Evolutionary conservation across 2,888 invertebrate species (phyloP), one percentile per base, ranked within the genome.

Genomic region (Nomada hirtipes): DNA sequence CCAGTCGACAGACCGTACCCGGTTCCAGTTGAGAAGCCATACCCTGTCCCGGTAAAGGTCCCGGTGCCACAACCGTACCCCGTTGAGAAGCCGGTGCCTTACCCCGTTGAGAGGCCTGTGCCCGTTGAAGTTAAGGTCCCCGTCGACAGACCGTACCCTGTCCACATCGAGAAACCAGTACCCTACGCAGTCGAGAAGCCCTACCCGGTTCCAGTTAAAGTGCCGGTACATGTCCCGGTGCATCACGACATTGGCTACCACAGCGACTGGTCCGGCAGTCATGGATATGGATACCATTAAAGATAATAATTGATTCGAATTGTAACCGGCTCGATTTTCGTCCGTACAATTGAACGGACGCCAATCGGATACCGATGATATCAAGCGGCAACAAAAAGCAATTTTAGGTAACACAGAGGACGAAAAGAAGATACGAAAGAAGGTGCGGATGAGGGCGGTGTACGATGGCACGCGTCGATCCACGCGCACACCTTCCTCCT

Each of bases 161-260:
- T 96, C 10, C 93, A 94, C 76, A 93, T 95, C 4, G 94, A 95
- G 70, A 95, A 93, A 88, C 95, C 95, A 52, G 94, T 94, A 79
- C 94, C 95, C 94, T 95, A 95, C 93, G 96, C 96, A 72, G 96
- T 96, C 57, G 95, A 96, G 94, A 96, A 96, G 93, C 95, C 96
- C 89, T 94, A 96, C 13, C 97, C 97, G n/a, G 94, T 94, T 89
- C 96, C 96, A 83, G 96, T 97, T 26, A 95, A 96, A 91, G 96
- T 71, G 20, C 70, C 70, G 2, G 70, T 71, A 29, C 95, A 95
- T 1, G 95, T 95, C 91, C 96, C 96, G 71, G 96, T 96, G 0
- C 88, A 85, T 59, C 86, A 89, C 47, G 83, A 81, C 36, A 7
- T 36, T 36, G 23, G 52, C 7, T 64, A 71, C 52, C 42, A 23